phyloP scores from a whole-genome alignment of 2,113 vertebrate genomes.

The Diphyllodes magnificus region DNA sequence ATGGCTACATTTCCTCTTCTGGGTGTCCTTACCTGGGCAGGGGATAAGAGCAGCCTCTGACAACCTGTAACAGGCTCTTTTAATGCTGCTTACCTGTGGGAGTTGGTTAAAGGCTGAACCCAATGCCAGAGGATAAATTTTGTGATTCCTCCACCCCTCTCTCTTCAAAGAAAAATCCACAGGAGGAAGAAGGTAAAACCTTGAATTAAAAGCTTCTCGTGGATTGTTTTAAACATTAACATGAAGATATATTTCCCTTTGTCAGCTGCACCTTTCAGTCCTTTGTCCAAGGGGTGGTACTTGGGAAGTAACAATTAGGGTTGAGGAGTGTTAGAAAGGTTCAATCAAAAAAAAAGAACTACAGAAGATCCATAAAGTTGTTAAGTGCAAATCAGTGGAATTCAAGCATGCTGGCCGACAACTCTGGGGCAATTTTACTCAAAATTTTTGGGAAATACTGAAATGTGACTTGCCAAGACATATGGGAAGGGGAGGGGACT shows the following conservation, averaged over 20 bases:
- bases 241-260: not conserved
- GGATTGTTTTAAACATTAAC: not conserved
- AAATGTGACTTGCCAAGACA: not conserved
- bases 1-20: not conserved
- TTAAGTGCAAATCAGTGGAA: not conserved
- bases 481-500: not conserved
- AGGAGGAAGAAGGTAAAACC: not conserved
- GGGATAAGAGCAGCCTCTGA: not conserved
- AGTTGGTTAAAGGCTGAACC: not conserved
- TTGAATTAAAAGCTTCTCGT: not conserved
- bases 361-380: not conserved
- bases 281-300: not conserved
- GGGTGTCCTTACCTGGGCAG: not conserved
- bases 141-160: not conserved
- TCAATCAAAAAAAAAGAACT: not conserved
- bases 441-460: not conserved
- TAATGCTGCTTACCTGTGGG: rapidly evolving
- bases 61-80: not conserved
- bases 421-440: not conserved
- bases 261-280: not conserved
- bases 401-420: not conserved
- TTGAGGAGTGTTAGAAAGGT: not conserved
- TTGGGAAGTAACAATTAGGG: not conserved
- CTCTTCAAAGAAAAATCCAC: not conserved
- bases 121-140: not conserved